Evolutionary conservation across 2,113 vertebrate species (phyloP).

Genomic region (Turdus rufiventris): DNA sequence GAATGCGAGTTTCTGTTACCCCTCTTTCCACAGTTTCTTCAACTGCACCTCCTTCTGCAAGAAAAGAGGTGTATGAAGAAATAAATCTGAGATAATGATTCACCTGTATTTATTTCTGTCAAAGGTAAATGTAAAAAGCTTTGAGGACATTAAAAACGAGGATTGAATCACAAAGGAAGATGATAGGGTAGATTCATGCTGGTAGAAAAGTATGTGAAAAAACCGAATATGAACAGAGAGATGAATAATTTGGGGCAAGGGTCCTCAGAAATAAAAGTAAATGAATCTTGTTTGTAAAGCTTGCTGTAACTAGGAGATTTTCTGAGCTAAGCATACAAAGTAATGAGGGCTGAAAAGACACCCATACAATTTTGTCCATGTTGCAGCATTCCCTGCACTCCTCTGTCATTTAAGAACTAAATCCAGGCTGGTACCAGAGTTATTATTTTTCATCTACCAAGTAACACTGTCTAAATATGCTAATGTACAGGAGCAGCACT

Average conservation of each 20-base stretch:
- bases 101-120: background rate
- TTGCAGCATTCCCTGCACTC: background rate
- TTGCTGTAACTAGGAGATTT: background rate
- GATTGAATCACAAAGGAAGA: background rate
- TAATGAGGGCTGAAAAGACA: background rate
- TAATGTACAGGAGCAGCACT: background rate
- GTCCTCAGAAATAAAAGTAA: background rate
- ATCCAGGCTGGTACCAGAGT: background rate
- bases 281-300: background rate
- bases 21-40: background rate
- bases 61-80: background rate
- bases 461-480: background rate
- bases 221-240: background rate
- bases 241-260: background rate
- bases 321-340: background rate
- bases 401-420: background rate
- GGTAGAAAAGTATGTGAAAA: background rate
- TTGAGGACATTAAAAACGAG: background rate
- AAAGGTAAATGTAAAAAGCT: background rate
- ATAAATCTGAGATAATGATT: background rate
- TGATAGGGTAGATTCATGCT: background rate
- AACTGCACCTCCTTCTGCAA: background rate
- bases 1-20: background rate
- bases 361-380: background rate
- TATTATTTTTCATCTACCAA: background rate